Evolutionary conservation across 2,113 vertebrate genomes (phyloP).

Genomic region (Osmerus eperlanus): DNA sequence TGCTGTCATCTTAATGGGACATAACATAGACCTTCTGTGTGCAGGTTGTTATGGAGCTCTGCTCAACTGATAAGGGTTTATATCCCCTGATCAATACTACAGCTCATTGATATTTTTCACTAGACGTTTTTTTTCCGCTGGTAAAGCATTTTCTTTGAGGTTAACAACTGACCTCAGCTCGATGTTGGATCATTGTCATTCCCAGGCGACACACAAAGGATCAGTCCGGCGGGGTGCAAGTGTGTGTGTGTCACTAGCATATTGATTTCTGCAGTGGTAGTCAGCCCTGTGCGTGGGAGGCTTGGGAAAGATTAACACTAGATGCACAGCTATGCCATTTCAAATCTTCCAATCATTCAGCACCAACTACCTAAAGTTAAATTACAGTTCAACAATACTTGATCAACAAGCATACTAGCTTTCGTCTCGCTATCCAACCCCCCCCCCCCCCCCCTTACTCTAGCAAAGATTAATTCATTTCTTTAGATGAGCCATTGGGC

Average conservation of each 20-base stretch:
- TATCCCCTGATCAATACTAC: conserved; percentile 59
- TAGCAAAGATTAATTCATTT: neutral
- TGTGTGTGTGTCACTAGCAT: conserved; percentile 22
- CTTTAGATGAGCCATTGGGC: neutral
- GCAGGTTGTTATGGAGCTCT: conserved; percentile 31
- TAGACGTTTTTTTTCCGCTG: conserved; percentile 33
- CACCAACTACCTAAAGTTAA: neutral
- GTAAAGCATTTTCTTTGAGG: conserved; percentile 48
- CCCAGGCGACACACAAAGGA: conserved; percentile 21
- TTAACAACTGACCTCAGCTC: conserved; percentile 57
- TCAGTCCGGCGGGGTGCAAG: conserved; percentile 25
- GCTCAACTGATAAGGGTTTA: conserved; percentile 46
- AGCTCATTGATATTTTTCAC: conserved; percentile 50
- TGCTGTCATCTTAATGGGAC: neutral
- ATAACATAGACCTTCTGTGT: conserved; percentile 2
- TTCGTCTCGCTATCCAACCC: neutral
- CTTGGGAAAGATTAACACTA: conserved; percentile 41
- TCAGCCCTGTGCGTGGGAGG: conserved; percentile 16
- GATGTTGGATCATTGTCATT: conserved; percentile 59
- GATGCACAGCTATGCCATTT: conserved; percentile 40
- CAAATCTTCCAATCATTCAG: conserved; percentile 29
- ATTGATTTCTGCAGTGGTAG: conserved; percentile 55
- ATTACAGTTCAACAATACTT: conserved; percentile 15
- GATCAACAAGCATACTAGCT: neutral
- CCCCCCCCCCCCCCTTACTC: too few relatives aligned